A percentile compares a stretch with the other conserved stretches of the same genome.
Evolutionary conservation across 2,888 invertebrate genomes (phyloP).

Genomic region (Scaptomyza caliginosa): DNA sequence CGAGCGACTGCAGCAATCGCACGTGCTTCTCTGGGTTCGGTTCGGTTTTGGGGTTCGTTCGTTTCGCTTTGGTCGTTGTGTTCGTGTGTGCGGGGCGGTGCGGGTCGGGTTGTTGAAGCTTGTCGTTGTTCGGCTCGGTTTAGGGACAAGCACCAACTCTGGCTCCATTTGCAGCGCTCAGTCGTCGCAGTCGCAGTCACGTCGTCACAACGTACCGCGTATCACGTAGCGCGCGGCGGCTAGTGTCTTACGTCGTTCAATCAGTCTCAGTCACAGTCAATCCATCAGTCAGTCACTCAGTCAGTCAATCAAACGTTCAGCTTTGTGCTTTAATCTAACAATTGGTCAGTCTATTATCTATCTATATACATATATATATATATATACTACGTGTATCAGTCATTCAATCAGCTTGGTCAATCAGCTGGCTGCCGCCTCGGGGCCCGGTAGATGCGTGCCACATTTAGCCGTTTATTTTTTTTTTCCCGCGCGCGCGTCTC

Average conservation of each 20-base stretch:
- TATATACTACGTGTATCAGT: too few species aligned
- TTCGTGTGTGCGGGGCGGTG: slow-evolving; percentile 21
- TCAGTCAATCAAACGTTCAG: slow-evolving; percentile 8
- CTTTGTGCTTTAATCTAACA: slow-evolving; percentile 9
- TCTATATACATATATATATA: too few species aligned
- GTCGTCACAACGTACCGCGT: slow-evolving; percentile 77
- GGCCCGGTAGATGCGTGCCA: slow-evolving; percentile 50
- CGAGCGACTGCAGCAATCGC: slow-evolving; percentile 59
- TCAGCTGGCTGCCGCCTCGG: slow-evolving; percentile 34
- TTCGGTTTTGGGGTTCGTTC: slow-evolving; percentile 1
- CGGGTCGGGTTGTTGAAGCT: not conserved
- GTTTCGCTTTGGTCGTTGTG: not conserved
- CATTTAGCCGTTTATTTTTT: slow-evolving; percentile 11
- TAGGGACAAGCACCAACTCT: slow-evolving; percentile 14
- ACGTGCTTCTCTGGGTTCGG: slow-evolving; percentile 49
- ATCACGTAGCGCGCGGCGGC: slow-evolving; percentile 65
- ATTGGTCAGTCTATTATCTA: slow-evolving; percentile 6
- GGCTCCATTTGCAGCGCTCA: slow-evolving; percentile 64
- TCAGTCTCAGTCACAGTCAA: slow-evolving; percentile 25
- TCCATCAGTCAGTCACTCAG: slow-evolving; percentile 20
- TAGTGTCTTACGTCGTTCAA: slow-evolving; percentile 48
- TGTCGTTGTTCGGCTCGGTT: slow-evolving; percentile 16
- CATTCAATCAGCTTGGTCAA: slow-evolving; percentile 1
- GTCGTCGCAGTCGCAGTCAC: slow-evolving; percentile 79
- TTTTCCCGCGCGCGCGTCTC: slow-evolving; percentile 42